Evolutionary conservation across 2,113 vertebrate species (phyloP).

Genomic region (Elachura formosa): DNA sequence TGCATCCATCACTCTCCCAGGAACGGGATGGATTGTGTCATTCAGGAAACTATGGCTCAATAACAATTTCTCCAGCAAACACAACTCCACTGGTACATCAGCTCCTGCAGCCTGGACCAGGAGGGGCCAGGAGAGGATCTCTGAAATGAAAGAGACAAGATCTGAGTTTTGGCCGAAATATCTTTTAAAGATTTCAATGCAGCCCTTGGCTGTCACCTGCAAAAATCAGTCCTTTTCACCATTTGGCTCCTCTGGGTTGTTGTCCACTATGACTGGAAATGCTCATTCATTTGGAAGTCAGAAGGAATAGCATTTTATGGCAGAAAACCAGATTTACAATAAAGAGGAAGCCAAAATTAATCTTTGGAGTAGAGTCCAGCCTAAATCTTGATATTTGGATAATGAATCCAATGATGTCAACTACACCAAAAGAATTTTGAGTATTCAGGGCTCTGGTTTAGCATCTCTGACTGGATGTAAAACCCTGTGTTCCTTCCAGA

Average conservation of each 20-base stretch:
- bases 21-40: background rate
- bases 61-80: background rate
- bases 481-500: slow-evolving; percentile 37
- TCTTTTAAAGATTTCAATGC: background rate
- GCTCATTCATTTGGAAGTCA: background rate
- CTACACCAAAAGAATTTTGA: background rate
- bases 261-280: background rate
- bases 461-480: slow-evolving; percentile 19
- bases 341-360: background rate
- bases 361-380: background rate
- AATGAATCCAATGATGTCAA: background rate
- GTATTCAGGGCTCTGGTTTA: background rate
- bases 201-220: background rate
- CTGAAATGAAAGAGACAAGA: background rate
- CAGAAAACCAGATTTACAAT: background rate
- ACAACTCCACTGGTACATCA: accelerated
- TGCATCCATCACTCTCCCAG: background rate
- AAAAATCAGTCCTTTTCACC: background rate
- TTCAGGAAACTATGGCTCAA: background rate
- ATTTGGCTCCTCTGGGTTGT: background rate
- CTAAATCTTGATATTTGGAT: background rate
- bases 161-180: background rate
- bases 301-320: background rate
- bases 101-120: background rate
- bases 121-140: background rate